Conservation (phyloP, 1,140 invertebrate species). For the Leptestheria dahalacensis region DNA sequence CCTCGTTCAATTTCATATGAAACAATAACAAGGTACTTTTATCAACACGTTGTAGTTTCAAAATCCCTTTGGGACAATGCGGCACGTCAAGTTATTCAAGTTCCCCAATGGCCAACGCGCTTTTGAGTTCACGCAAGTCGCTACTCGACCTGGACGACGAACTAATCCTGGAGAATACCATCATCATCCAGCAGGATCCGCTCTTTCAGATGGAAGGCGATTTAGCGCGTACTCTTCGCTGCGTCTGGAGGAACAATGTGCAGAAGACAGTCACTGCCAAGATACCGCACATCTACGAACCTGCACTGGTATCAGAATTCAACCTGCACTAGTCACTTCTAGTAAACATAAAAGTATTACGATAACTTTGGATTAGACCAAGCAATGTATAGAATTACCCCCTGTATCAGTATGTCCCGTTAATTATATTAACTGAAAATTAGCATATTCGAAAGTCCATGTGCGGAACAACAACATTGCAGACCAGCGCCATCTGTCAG, state of each 20-base stretch:
- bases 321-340: too few relatives aligned
- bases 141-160: slow-evolving; percentile 17
- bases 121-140: background rate
- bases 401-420: too few relatives aligned
- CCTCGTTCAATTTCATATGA: too few relatives aligned
- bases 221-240: slow-evolving; percentile 23
- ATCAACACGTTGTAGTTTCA: slow-evolving; percentile 15
- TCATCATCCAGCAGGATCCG: slow-evolving; percentile 25
- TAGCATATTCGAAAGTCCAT: too few relatives aligned
- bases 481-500: too few relatives aligned
- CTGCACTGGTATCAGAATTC: slow-evolving; percentile 1
- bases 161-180: slow-evolving; percentile 25
- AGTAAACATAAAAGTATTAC: slow-evolving; percentile 9
- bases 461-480: too few relatives aligned
- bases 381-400: too few relatives aligned
- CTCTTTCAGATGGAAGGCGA: slow-evolving; percentile 25
- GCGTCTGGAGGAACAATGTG: slow-evolving; percentile 22
- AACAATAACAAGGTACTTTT: background rate
- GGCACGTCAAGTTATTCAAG: slow-evolving; percentile 18
- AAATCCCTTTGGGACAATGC: slow-evolving; percentile 18
- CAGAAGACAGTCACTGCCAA: slow-evolving; percentile 20
- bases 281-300: slow-evolving; percentile 9
- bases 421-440: too few relatives aligned
- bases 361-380: too few relatives aligned
- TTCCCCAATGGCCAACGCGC: background rate